These are phyloP conservation scores for Phaethon lepturus DNA, from an alignment of 2,113 vertebrate genomes.

Conservation along the genomic window DNA sequence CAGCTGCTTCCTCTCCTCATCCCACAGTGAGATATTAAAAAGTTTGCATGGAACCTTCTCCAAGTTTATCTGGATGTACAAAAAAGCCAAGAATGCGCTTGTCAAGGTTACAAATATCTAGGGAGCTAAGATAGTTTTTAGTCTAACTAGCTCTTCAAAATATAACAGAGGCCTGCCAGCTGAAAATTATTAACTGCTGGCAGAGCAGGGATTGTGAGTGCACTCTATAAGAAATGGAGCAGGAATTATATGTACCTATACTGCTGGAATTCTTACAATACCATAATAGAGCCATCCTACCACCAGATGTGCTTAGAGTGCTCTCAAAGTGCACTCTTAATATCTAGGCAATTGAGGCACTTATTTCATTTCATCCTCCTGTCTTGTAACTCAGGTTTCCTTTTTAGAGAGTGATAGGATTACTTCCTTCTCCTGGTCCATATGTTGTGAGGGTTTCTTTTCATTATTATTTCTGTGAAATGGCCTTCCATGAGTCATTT, in stretches of 20 bases:
- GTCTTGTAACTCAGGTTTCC: conserved; percentile 12
- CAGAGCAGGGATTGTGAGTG: conserved; percentile 9
- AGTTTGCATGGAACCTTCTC: conserved; percentile 33
- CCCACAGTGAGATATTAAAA: conserved; percentile 58
- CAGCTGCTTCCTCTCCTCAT: conserved; percentile 62
- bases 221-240: not conserved
- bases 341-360: conserved; percentile 21
- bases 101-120: conserved; percentile 59
- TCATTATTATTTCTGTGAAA: conserved; percentile 14
- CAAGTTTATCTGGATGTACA: conserved; percentile 45
- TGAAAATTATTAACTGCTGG: conserved; percentile 62
- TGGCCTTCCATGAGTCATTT: conserved; percentile 29
- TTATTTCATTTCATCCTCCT: conserved; percentile 48
- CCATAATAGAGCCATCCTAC: conserved; percentile 40
- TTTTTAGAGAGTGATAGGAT: conserved; percentile 6
- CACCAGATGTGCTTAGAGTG: conserved; percentile 22
- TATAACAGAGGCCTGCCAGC: not conserved
- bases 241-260: conserved; percentile 34
- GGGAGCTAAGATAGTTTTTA: conserved; percentile 31
- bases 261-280: conserved; percentile 36
- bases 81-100: conserved; percentile 58
- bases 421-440: not conserved
- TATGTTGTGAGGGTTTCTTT: not conserved
- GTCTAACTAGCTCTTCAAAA: conserved; percentile 39
- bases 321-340: conserved; percentile 26